Conservation (phyloP, 2,797 vertebrate species). For the Chelon labrosus region DNA sequence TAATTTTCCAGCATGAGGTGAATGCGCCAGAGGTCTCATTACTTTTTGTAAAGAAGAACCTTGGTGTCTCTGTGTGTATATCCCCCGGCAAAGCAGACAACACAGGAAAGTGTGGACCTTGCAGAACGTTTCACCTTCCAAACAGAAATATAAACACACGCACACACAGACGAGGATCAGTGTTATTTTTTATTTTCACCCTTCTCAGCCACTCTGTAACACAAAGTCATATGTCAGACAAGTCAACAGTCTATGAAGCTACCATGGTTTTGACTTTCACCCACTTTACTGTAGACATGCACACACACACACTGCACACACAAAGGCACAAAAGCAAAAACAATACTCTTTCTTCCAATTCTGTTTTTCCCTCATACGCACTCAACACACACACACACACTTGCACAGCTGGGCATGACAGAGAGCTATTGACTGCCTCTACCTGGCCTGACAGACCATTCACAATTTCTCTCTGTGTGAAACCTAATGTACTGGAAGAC, state of each 20-base stretch:
- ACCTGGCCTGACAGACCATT: conserved; percentile 68
- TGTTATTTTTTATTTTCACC: conserved; percentile 1
- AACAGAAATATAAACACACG: conserved; percentile 15
- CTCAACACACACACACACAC: conserved; percentile 18
- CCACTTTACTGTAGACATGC: neutral
- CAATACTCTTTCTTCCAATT: conserved; percentile 30
- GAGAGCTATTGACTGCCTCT: conserved; percentile 63
- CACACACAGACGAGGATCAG: neutral
- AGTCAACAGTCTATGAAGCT: conserved; percentile 30
- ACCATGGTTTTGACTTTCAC: conserved; percentile 27
- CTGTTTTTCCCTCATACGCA: conserved; percentile 20
- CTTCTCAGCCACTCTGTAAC: conserved; percentile 38
- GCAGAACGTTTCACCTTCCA: conserved; percentile 27
- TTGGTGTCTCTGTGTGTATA: conserved; percentile 12
- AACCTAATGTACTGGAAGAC: conserved; percentile 69
- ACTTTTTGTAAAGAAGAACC: conserved; percentile 18
- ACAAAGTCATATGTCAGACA: conserved; percentile 43
- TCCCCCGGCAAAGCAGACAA: conserved; percentile 36
- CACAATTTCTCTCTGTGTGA: conserved; percentile 67
- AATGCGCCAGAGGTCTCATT: conserved; percentile 44
- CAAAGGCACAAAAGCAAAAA: conserved; percentile 34
- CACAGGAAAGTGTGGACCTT: conserved; percentile 38
- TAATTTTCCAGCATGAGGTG: conserved; percentile 21
- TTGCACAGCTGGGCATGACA: conserved; percentile 45
- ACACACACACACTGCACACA: neutral